These are phyloP conservation scores for Pandemis cinnamomeana DNA, from an alignment of 2,888 invertebrate species.

Conservation along the genomic window DNA sequence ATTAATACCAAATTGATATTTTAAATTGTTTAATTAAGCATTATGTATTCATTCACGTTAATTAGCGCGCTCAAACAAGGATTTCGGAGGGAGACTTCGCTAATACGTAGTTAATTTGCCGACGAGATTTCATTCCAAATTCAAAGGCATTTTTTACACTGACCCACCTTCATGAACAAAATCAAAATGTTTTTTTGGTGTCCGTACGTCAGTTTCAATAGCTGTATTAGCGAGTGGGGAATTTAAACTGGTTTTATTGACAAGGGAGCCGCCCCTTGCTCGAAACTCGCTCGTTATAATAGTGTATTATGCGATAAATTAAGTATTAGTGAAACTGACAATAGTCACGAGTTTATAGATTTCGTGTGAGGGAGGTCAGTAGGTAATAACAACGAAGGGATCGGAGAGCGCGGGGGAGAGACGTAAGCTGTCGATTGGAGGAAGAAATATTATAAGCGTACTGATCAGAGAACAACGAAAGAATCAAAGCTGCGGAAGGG, in stretches of 20 bases:
- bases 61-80: constrained; percentile 26
- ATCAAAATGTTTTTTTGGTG: constrained; percentile 34
- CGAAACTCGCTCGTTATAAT: constrained; percentile 60
- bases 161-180: constrained; percentile 26
- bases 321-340: constrained; percentile 59
- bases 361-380: constrained; percentile 51
- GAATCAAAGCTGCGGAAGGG: constrained; percentile 34
- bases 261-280: constrained; percentile 63
- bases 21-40: constrained; percentile 39
- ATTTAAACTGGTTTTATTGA: constrained; percentile 60
- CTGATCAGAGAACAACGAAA: constrained; percentile 30
- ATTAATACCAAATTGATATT: constrained; percentile 35
- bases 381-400: constrained; percentile 47
- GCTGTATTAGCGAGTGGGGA: constrained; percentile 50
- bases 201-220: constrained; percentile 31
- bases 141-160: constrained; percentile 17
- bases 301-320: constrained; percentile 63
- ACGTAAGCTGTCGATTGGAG: constrained; percentile 22
- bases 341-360: constrained; percentile 53
- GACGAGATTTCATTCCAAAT: constrained; percentile 28
- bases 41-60: constrained; percentile 30
- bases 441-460: constrained; percentile 26
- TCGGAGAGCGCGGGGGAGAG: constrained; percentile 37
- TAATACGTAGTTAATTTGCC: constrained; percentile 33
- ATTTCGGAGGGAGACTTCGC: constrained; percentile 23